These are phyloP conservation scores for Darevskia mixta DNA, from an alignment of 2,797 vertebrate genomes.

Conservation along the genomic window DNA sequence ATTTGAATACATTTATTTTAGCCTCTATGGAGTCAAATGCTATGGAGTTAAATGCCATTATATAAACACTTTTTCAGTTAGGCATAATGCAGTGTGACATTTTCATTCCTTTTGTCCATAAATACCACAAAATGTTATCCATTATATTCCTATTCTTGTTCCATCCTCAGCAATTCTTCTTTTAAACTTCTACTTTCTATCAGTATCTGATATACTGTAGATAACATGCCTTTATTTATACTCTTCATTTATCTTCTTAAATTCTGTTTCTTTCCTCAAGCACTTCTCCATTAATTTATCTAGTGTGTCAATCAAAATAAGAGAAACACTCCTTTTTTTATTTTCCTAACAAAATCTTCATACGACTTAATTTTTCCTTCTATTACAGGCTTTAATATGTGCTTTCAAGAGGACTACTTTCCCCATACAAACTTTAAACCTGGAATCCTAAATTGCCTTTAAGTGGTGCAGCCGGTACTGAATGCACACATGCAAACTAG, in stretches of 20 bases:
- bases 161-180: too few species aligned
- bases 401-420: neutral
- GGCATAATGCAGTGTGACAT: neutral
- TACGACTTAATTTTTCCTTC: neutral
- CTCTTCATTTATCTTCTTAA: neutral
- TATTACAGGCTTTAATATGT: neutral
- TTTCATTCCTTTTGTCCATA: too few species aligned
- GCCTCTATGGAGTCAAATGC: neutral
- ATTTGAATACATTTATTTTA: neutral
- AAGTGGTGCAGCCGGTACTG: neutral
- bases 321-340: too few species aligned
- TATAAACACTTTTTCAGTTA: neutral
- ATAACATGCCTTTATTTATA: conserved; percentile 4
- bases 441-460: conserved; percentile 18
- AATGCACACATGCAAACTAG: neutral
- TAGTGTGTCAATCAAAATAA: neutral
- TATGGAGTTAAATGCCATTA: neutral
- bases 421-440: neutral
- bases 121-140: too few species aligned
- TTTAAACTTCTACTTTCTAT: too few species aligned
- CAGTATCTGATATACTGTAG: too few species aligned
- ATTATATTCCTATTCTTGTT: conserved; percentile 4
- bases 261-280: conserved; percentile 7
- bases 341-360: neutral
- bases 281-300: neutral